phyloP scores from a whole-genome alignment of 2,888 invertebrate genomes.

The Apoda limacodes region DNA sequence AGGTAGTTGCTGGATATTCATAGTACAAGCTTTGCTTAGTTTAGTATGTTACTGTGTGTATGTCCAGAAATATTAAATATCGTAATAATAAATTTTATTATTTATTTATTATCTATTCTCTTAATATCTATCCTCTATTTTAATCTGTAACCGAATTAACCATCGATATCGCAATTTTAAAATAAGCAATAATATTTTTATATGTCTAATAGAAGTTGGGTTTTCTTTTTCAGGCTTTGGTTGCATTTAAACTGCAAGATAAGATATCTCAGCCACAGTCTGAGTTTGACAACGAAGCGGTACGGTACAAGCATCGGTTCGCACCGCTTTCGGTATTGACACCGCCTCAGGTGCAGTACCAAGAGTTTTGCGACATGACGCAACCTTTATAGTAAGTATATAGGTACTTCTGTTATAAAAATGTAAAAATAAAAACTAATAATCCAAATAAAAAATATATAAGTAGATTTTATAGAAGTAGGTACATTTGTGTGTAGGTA shows the following conservation, averaged over 20 bases:
- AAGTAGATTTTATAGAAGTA: too few relatives aligned
- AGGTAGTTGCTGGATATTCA: too few relatives aligned
- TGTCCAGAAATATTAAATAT: too few relatives aligned
- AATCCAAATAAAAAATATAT: too few relatives aligned
- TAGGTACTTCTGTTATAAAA: too few relatives aligned
- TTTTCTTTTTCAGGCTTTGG: constrained; percentile 78
- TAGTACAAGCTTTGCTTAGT: too few relatives aligned
- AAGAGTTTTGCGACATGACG: constrained; percentile 89
- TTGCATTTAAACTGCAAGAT: constrained; percentile 89
- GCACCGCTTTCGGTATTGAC: constrained; percentile 87
- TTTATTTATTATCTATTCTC: too few relatives aligned
- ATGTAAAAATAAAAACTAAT: too few relatives aligned
- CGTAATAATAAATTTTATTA: too few relatives aligned
- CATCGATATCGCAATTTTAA: background rate
- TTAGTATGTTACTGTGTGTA: too few relatives aligned
- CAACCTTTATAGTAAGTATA: constrained; percentile 71
- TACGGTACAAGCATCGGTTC: constrained; percentile 95
- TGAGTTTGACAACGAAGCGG: constrained; percentile 93
- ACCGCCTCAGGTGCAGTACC: constrained; percentile 92
- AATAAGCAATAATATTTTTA: constrained; percentile 1
- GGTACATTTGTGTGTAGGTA: too few relatives aligned
- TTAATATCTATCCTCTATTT: too few relatives aligned
- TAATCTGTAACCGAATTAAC: background rate
- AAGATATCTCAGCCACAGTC: constrained; percentile 87
- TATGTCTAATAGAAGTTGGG: background rate